Evolutionary conservation across 2,888 invertebrate genomes (phyloP).

Genomic region (Empis stercorea): DNA sequence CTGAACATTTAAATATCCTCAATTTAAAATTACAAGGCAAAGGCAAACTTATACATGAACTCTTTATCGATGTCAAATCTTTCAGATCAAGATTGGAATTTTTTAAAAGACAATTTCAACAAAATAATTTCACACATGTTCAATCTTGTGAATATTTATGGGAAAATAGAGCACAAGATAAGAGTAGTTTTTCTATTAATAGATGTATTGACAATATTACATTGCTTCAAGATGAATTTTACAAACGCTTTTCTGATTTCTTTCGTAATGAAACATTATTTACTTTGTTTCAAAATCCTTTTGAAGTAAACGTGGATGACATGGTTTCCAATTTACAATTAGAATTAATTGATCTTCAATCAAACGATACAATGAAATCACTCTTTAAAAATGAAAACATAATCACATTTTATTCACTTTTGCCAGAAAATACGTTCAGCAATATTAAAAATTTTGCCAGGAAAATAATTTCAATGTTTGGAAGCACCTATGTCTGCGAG

Average conservation of each 20-base stretch:
- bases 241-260: background rate
- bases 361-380: background rate
- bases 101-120: background rate
- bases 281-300: slow-evolving; percentile 1
- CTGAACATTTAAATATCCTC: background rate
- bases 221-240: slow-evolving; percentile 1
- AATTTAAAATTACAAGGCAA: slow-evolving; percentile 1
- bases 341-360: slow-evolving; percentile 1
- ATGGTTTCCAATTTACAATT: slow-evolving; percentile 1
- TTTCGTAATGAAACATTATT: background rate
- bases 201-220: slow-evolving; percentile 1
- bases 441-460: slow-evolving; percentile 1
- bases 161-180: background rate
- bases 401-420: background rate
- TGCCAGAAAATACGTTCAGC: background rate
- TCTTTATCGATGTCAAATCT: background rate
- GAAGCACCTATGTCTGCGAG: slow-evolving; percentile 1
- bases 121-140: background rate
- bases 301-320: background rate
- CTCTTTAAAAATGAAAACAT: background rate
- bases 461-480: slow-evolving; percentile 5
- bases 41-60: background rate
- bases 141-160: background rate
- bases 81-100: background rate
- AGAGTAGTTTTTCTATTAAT: background rate